Evolutionary conservation across 2,113 vertebrate species (phyloP), one percentile per base, ranked within the genome.

Genomic region (Myotis davidii): DNA sequence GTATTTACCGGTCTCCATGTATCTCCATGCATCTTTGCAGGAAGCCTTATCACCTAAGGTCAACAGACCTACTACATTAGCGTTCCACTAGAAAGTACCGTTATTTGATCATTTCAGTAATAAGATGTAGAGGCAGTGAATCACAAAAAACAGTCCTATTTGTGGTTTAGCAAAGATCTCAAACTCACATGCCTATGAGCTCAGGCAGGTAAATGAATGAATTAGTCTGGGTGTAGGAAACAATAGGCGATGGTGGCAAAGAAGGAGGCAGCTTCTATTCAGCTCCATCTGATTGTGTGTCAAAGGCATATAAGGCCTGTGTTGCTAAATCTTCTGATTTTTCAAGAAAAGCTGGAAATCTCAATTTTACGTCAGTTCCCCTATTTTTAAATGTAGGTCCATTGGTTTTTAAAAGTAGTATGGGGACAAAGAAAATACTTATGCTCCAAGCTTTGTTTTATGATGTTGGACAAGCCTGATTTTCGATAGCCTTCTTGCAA

Each of bases 301-400:
- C 48, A 72, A 37, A 59, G 23, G 32, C 10, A n/a, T 34, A 32
- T 1, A 13, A 2, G 0, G 1, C 16, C 3, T 29, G 5, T n/a
- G 9, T 29, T 39, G n/a, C 27, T 45, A 54, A 61, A 85, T 45
- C 54, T n/a, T 83, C 70, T 13, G 25, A 37, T 37, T 78, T 79
- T 92, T 61, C 4, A 69, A 52, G 27, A 83, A 32, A 78, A 90
- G 12, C 18, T 87, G 64, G 54, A 72, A 91, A 59, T 89, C 11
- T 64, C 54, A 34, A n/a, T 85, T 81, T 88, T 52, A 59, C 42
- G 1, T 69, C 69, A 32, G 5, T 82, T 64, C 17, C 76, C 23
- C 29, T 82, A 32, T 78, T 91, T 92, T 95, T 56, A 83, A 87
- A 42, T 8, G 2, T 65, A 56, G 27, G 5, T 27, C 34, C 12